Evolutionary conservation across 2,113 vertebrate genomes (phyloP).

Genomic region (Serinus canaria): DNA sequence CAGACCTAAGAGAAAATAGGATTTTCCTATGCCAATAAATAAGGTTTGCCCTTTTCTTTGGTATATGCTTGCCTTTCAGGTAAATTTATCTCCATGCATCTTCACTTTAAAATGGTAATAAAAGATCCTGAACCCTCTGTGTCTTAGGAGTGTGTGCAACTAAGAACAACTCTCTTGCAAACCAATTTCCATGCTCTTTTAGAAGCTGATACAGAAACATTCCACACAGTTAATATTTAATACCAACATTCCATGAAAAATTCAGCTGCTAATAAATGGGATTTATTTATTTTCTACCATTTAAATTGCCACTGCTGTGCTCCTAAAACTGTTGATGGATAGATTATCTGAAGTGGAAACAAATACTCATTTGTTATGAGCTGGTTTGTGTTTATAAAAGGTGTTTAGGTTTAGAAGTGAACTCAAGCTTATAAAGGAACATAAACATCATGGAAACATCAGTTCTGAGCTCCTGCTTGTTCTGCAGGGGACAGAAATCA

Average conservation of each 20-base stretch:
- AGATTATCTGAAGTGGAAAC: background rate
- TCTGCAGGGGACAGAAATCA: background rate
- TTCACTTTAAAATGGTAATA: background rate
- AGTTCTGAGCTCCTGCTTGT: background rate
- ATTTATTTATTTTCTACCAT: slow-evolving; percentile 51
- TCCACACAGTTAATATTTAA: slow-evolving; percentile 52
- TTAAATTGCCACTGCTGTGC: background rate
- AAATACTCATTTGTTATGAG: background rate
- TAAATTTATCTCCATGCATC: background rate
- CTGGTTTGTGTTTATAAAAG: background rate
- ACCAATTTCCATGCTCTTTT: background rate
- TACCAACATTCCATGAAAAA: slow-evolving; percentile 41
- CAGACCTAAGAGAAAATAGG: background rate
- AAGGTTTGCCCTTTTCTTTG: background rate
- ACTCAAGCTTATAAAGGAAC: background rate
- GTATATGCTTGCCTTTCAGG: background rate
- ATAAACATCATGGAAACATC: background rate
- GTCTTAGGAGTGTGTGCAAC: background rate
- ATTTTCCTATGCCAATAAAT: background rate
- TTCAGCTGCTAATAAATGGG: slow-evolving; percentile 24
- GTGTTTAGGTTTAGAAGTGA: background rate
- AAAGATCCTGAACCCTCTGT: background rate
- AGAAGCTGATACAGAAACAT: slow-evolving; percentile 11
- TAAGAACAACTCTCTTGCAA: background rate
- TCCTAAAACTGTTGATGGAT: slow-evolving; percentile 8